Percentiles rank a stretch among this genome's conserved stretches.
These are phyloP conservation scores for Borostomias antarcticus DNA, from an alignment of 2,797 vertebrate species.

Conservation along the genomic window DNA sequence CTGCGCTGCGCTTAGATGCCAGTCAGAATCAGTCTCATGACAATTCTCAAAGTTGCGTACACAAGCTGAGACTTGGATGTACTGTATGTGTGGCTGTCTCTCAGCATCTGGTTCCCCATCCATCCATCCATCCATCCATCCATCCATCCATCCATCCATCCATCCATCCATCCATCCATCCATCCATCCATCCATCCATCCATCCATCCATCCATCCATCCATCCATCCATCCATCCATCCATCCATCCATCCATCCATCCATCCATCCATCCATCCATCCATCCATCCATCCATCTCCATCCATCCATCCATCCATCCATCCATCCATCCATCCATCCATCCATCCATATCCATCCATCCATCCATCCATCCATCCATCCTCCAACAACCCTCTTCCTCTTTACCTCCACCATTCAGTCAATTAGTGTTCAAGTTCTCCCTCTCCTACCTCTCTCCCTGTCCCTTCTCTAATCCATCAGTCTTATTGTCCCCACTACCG, in stretches of 20 bases:
- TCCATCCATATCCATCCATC: not conserved
- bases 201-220: not conserved
- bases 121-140: not conserved
- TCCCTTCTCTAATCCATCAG: slow-evolving; percentile 7
- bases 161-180: slow-evolving; percentile 5
- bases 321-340: slow-evolving; percentile 1
- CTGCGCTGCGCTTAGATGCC: no score
- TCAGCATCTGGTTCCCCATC: not conserved
- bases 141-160: not conserved
- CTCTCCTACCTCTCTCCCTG: slow-evolving; percentile 21
- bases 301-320: not conserved
- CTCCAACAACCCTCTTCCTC: slow-evolving; percentile 18
- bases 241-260: no score
- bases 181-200: not conserved
- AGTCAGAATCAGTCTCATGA: no score
- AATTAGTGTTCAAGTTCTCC: slow-evolving; percentile 3
- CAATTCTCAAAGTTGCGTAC: no score
- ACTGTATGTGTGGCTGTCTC: no score
- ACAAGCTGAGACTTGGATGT: no score
- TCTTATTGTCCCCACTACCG: not conserved
- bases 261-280: no score
- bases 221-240: no score
- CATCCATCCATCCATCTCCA: not conserved
- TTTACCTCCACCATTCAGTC: slow-evolving; percentile 18
- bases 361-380: not conserved